phyloP scores from a whole-genome alignment of 2,797 vertebrate species.

The Aythya fuligula region DNA sequence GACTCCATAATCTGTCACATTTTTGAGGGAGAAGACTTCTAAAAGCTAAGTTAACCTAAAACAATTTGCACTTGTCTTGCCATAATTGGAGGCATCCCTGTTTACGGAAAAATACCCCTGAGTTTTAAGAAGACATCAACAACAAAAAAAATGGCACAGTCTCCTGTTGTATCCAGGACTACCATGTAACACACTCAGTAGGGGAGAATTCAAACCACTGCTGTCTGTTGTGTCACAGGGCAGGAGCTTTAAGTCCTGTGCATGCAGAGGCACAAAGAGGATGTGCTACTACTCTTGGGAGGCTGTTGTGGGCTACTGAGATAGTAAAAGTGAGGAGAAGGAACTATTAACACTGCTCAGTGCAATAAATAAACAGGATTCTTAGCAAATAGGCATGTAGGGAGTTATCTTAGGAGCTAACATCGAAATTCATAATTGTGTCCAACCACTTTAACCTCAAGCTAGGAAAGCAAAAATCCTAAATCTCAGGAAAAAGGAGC shows the following conservation, averaged over 20 bases:
- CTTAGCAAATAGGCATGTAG: background rate
- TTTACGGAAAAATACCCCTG: background rate
- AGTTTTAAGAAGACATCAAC: background rate
- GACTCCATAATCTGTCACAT: background rate
- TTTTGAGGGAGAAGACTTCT: background rate
- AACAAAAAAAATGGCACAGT: background rate
- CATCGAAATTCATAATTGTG: background rate
- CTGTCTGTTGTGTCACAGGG: background rate
- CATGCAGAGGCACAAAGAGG: background rate
- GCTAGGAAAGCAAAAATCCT: slow-evolving; percentile 2
- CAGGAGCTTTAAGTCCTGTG: background rate
- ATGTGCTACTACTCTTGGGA: background rate
- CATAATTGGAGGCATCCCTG: background rate
- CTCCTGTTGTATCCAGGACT: background rate
- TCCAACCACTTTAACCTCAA: background rate
- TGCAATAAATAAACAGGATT: background rate
- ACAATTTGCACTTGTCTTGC: background rate
- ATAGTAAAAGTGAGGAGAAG: background rate
- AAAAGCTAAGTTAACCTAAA: background rate
- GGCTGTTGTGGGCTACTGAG: background rate
- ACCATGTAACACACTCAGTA: background rate
- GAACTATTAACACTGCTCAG: background rate
- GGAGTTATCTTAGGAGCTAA: background rate
- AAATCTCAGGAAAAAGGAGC: background rate
- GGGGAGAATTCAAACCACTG: background rate